A percentile compares a stretch with the other conserved stretches of the same genome.
Evolutionary conservation across 2,888 invertebrate species (phyloP).

Genomic region (Scelioninae gen. 1): DNA sequence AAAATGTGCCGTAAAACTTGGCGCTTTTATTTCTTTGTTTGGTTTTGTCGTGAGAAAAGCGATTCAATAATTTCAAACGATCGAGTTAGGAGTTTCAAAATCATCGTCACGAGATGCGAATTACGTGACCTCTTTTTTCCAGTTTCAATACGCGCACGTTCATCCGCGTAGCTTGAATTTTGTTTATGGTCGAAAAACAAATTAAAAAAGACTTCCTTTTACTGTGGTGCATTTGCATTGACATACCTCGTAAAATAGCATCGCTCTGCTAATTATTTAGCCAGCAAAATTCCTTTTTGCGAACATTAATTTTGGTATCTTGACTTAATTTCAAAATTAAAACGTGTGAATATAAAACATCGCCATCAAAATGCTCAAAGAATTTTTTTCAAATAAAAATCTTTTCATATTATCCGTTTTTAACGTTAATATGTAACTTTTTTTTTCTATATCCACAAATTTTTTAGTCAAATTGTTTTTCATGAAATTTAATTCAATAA

Average conservation of each 20-base stretch:
- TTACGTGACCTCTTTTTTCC: constrained; percentile 43
- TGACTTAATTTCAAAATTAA: background rate
- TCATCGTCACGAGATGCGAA: constrained; percentile 51
- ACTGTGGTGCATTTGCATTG: constrained; percentile 36
- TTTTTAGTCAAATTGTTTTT: no score
- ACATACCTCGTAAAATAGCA: constrained; percentile 16
- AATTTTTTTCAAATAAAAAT: no score
- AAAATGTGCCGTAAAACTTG: constrained; percentile 5
- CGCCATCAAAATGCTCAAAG: no score
- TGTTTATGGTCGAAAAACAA: constrained; percentile 48
- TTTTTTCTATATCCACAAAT: no score
- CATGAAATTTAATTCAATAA: no score
- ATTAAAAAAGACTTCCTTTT: constrained; percentile 44
- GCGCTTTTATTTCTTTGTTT: background rate
- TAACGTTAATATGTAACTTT: no score
- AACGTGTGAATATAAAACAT: no score
- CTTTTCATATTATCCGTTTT: no score
- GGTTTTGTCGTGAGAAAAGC: constrained; percentile 8
- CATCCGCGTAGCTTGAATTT: constrained; percentile 38
- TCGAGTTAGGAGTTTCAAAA: constrained; percentile 52
- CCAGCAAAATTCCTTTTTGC: background rate
- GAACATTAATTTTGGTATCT: constrained; percentile 1
- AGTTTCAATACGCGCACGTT: constrained; percentile 25
- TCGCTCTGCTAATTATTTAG: constrained; percentile 27
- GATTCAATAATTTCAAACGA: constrained; percentile 52